A percentile compares a stretch with the other conserved stretches of the same genome.
Conservation (phyloP, 2,113 vertebrate species). For the Cephalopholis sonnerati region DNA sequence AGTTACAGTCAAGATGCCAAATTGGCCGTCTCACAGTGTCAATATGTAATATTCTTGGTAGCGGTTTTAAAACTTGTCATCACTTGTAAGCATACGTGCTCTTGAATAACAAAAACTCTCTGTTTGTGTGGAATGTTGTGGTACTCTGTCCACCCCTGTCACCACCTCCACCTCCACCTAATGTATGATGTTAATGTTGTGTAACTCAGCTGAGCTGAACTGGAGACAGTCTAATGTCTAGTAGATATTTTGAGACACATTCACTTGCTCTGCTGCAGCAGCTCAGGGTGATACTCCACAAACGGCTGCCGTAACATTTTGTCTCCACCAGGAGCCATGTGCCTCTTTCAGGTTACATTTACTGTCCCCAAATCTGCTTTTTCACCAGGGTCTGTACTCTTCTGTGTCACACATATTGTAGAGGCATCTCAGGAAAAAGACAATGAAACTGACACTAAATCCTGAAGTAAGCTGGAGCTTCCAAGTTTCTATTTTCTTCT, state of each 20-base stretch:
- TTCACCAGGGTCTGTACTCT: background rate
- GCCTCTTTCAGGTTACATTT: background rate
- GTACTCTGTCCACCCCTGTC: too few relatives aligned
- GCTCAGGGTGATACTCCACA: background rate
- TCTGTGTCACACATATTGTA: background rate
- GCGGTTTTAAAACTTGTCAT: background rate
- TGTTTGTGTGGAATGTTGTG: accelerated
- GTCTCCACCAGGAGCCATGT: background rate
- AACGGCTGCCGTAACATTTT: background rate
- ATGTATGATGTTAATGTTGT: background rate
- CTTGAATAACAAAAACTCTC: background rate
- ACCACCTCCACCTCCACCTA: background rate
- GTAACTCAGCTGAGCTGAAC: background rate
- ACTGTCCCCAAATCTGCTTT: background rate
- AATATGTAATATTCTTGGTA: background rate
- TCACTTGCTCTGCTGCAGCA: background rate
- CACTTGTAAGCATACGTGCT: background rate
- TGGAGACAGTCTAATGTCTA: background rate
- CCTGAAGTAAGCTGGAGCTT: background rate
- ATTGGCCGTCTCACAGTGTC: background rate
- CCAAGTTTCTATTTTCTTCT: background rate
- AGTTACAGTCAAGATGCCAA: background rate
- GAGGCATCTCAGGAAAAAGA: background rate
- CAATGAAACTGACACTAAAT: background rate
- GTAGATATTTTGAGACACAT: background rate